Base-by-base conservation (phyloP, 1,140 invertebrate genomes). In the Schlechtendalia chinensis region DNA sequence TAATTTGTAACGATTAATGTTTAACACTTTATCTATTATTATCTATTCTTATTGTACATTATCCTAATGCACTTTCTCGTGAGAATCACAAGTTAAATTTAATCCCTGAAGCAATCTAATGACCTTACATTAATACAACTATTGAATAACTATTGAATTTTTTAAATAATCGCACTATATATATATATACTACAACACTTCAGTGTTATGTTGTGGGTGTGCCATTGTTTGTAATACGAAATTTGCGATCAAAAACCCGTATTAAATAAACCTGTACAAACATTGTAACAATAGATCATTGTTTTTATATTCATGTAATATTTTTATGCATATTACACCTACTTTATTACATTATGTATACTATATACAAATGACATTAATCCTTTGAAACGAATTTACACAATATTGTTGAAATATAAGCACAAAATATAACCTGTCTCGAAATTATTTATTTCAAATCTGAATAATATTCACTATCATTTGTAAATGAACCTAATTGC, bases 141-240 rank as follows among this genome's bases (percentile, higher is more conserved):
- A 63, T 63, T 63, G 59, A 29, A 27, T 63, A 63, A 63, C 59
- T 63, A 59, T 59, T 59, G 58, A n/a, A 59, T 59, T 59, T n/a
- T n/a, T 59, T 59, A 59, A 59, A 59, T 59, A 59, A 59, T 59
- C 16, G 22, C 27, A 59, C 58, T 59, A 59, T 11, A 59, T 59
- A n/a, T n/a, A n/a, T n/a, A n/a, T n/a, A 59, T 11, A 59, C 22
- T 59, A 59, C 27, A 59, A 14, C 22, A 27, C 58, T 59, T n/a
- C n/a, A n/a, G 16, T 59, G 58, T 16, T 59, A 59, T 59, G 58
- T 59, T 59, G 58, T 59, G 58, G 58, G 58, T 59, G 58, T 59
- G 58, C 16, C 58, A 24, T n/a, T n/a, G n/a, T 59, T 59, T 59
- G 12, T 59, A 27, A 59, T 27, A 59, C 27, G 5, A 58, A 59